phyloP scores from a whole-genome alignment of 1,140 invertebrate species.

The Lepidurus arcticus region DNA sequence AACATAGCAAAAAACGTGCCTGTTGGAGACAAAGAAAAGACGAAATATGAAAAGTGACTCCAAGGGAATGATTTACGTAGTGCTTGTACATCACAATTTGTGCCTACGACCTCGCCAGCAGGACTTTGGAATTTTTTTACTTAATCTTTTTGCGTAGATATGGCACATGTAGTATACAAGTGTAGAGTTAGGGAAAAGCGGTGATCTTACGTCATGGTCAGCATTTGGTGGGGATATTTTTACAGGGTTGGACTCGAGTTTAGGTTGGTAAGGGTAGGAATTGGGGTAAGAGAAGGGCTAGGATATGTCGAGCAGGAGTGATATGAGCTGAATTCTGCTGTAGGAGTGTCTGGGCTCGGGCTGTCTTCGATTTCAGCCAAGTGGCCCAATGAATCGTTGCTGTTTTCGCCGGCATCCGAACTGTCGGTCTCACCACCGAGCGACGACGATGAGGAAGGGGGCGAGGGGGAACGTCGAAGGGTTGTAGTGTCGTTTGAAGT shows the following conservation, averaged over 20 bases:
- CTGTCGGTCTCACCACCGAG: neutral
- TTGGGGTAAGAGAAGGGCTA: neutral
- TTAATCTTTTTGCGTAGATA: neutral
- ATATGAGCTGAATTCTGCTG: constrained; percentile 7
- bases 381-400: constrained; percentile 32
- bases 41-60: neutral
- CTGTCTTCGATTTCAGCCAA: constrained; percentile 31
- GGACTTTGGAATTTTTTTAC: neutral
- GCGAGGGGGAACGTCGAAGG: neutral
- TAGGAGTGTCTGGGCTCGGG: neutral
- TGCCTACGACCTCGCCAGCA: neutral
- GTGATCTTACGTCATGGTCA: neutral
- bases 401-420: neutral
- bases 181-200: neutral
- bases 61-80: neutral
- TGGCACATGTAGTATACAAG: neutral
- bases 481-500: neutral
- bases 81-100: constrained; percentile 8
- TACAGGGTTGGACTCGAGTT: neutral
- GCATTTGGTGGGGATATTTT: neutral
- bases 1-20: neutral
- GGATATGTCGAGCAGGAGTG: neutral
- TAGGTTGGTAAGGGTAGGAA: neutral
- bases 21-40: neutral
- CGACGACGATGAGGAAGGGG: neutral